phyloP scores from a whole-genome alignment of 2,113 vertebrate genomes.

The Rhea americana region DNA sequence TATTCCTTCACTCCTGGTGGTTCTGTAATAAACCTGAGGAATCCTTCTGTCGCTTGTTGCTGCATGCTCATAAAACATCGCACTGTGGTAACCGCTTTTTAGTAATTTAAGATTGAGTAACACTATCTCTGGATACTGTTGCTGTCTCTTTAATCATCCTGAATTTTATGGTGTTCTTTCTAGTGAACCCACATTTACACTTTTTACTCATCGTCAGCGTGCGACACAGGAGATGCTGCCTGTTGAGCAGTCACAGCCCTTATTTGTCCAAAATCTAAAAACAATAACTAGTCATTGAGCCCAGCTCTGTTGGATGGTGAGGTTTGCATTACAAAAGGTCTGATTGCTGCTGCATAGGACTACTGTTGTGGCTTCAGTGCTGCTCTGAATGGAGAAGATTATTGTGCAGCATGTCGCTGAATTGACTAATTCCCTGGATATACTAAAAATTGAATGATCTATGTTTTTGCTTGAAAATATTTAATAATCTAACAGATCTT shows the following conservation, averaged over 20 bases:
- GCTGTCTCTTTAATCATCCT: not conserved
- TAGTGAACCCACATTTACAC: not conserved
- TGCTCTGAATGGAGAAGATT: not conserved
- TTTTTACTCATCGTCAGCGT: not conserved
- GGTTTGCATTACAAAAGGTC: not conserved
- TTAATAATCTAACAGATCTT: not conserved
- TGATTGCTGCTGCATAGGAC: not conserved
- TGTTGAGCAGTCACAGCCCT: rapidly evolving
- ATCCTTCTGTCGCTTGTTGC: rapidly evolving
- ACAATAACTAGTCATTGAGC: not conserved
- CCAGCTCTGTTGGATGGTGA: not conserved
- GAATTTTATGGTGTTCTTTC: not conserved
- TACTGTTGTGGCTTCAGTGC: not conserved
- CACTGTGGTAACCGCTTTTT: not conserved
- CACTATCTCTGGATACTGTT: not conserved
- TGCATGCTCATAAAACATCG: not conserved
- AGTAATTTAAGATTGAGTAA: not conserved
- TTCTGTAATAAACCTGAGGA: not conserved
- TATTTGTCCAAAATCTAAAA: not conserved
- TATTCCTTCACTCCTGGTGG: not conserved
- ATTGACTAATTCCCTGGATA: not conserved
- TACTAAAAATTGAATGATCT: not conserved
- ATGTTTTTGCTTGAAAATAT: not conserved
- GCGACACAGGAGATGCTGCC: not conserved
- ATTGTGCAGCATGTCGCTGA: not conserved